Base-by-base conservation (phyloP, 2,797 vertebrate species). In the Parauchenoglanis ngamensis region DNA sequence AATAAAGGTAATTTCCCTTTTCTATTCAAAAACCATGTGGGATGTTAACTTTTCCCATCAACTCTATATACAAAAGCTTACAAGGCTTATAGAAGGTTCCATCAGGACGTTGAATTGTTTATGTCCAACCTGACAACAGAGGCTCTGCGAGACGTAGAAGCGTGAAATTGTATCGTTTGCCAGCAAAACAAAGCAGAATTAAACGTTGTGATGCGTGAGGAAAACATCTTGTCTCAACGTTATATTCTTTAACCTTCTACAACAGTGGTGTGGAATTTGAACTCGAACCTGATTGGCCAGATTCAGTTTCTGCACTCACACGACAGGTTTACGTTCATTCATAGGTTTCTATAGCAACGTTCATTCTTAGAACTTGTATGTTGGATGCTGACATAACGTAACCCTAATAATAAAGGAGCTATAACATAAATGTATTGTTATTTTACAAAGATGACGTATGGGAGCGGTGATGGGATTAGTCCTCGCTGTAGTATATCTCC, bases 401-500 rank as follows among this genome's bases (percentile, higher is more conserved):
- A 25, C 25, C 70, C 40, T 46, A 73, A 46, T 73, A 72, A 11
- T 72, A 73, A 46, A 25, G 10, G 31, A 68, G 31, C 31, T 31
- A 31, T 31, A 68, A 17, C 17, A 13, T 6, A 68, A 7, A 31
- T 68, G 17, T 19, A 25, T 68, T 35, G 65, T 35, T 68, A 68
- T 68, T 68, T 68, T 17, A 68, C 65, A 35, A 68, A 68, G 28
- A 68, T 7, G 28, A 59, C 54, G 54, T 17, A 49, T 57, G 76
- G 7, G 10, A 35, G 76, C 2, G 17, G 28, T 78, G 76, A 78
- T 35, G 52, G 76, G 54, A 78, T 78, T 78, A 78, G 76, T 88
- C 73, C 13, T 89, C 83, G 63, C 85, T 81, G 72, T 79, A 77
- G 78, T 61, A 80, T 63, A 70, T 81, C 28, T 73, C 75, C 54